Conservation (phyloP, 1,140 invertebrate genomes). For the Chymomyza costata region DNA sequence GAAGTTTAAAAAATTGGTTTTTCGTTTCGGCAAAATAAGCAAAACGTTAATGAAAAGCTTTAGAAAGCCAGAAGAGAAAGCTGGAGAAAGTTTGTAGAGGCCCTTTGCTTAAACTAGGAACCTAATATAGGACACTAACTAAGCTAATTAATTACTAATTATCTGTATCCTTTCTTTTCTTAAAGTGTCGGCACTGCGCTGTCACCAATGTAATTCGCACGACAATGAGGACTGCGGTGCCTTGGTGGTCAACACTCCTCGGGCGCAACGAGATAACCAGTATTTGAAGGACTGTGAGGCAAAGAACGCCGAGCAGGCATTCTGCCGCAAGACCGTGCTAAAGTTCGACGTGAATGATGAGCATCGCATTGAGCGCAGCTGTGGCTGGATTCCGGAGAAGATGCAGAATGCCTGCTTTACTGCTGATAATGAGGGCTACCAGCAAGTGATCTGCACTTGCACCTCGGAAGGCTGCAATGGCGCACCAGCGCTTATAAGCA, state of each 20-base stretch:
- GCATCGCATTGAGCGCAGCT: slow-evolving; percentile 76
- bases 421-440: slow-evolving; percentile 77
- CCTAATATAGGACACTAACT: too few species aligned
- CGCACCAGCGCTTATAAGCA: slow-evolving; percentile 26
- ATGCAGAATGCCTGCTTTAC: slow-evolving; percentile 76
- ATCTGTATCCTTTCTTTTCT: background rate
- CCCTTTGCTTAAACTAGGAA: too few species aligned
- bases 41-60: too few species aligned
- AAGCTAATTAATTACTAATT: too few species aligned
- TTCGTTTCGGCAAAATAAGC: too few species aligned
- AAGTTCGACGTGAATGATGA: slow-evolving; percentile 74
- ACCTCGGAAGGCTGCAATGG: slow-evolving; percentile 77
- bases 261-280: slow-evolving; percentile 49
- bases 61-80: too few species aligned
- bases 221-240: slow-evolving; percentile 82
- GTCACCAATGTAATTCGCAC: slow-evolving; percentile 89
- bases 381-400: slow-evolving; percentile 75
- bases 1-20: too few species aligned
- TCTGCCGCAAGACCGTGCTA: slow-evolving; percentile 64
- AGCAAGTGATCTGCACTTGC: slow-evolving; percentile 78
- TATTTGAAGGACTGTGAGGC: slow-evolving; percentile 50
- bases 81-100: too few species aligned
- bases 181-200: slow-evolving; percentile 80
- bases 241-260: slow-evolving; percentile 52
- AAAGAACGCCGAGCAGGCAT: slow-evolving; percentile 18